These are phyloP conservation scores for Columba janthina DNA, from an alignment of 2,113 vertebrate species.

Conservation along the genomic window DNA sequence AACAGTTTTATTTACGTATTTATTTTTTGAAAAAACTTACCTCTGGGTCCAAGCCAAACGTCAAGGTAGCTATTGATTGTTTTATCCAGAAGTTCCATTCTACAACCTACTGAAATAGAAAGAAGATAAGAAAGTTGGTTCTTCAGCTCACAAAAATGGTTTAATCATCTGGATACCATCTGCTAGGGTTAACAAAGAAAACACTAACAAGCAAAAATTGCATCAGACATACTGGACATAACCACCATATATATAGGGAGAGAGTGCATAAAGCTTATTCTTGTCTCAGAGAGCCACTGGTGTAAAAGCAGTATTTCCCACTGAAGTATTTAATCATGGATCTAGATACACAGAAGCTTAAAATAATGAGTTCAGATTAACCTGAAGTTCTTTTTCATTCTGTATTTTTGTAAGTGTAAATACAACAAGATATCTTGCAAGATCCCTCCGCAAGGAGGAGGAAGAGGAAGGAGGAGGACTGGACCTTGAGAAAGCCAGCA, in stretches of 20 bases:
- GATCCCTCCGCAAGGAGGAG: background rate
- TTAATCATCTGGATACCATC: background rate
- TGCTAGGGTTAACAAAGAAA: background rate
- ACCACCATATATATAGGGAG: background rate
- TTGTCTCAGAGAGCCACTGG: background rate
- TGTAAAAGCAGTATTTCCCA: background rate
- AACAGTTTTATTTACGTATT: background rate
- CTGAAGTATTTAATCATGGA: background rate
- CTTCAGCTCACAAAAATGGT: background rate
- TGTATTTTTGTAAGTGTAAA: background rate
- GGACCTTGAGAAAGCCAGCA: background rate
- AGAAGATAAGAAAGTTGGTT: slow-evolving; percentile 42
- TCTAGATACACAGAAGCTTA: background rate
- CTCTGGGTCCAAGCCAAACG: slow-evolving; percentile 92
- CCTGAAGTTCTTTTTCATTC: background rate
- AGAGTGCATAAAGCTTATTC: background rate
- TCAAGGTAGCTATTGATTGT: slow-evolving; percentile 88
- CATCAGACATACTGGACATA: background rate
- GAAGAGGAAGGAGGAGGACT: background rate
- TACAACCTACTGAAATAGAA: slow-evolving; percentile 74
- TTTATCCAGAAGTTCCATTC: slow-evolving; percentile 91
- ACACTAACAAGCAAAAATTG: background rate
- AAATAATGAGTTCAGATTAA: background rate
- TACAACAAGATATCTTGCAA: background rate
- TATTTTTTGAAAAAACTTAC: slow-evolving; percentile 72